Evolutionary conservation across 1,140 invertebrate species (phyloP), one percentile per base, ranked within the genome.

Genomic region (Drosophila leontia): DNA sequence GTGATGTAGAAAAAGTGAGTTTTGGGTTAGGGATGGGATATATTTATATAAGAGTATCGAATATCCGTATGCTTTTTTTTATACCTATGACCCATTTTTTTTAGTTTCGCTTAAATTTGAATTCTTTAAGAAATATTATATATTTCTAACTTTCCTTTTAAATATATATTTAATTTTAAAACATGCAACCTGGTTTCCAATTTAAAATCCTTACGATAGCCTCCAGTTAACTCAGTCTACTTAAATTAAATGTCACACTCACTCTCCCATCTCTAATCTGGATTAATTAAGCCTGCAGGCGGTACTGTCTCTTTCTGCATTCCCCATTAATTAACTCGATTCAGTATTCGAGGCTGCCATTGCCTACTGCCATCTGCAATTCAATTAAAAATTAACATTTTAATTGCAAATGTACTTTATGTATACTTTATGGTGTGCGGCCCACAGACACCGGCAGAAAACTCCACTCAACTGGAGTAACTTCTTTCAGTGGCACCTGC

Each of bases 321-420:
- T 44, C 37, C 34, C 9, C 45, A 44, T 35, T 85, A 90, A 90
- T 88, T 87, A 87, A 87, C 84, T 71, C 63, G 50, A 87, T 83
- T 82, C 64, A 61, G 58, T 75, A 64, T 79, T 58, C 72, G 78
- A 68, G 58, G 37, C 63, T 53, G 67, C 61, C 53, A 56, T 63
- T 86, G 75, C 64, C 61, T 64, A 70, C 76, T 82, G 62, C 50
- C 62, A 48, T 78, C 51, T 57, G 78, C 62, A 84, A 92, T 92
- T 92, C 81, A 91, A 92, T 92, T 92, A 80, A 84, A 84, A 92
- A 92, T 92, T 92, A 87, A 91, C 86, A 92, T 92, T 92, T 91
- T 91, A 91, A 91, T 91, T 91, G 91, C 86, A 91, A 91, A 91
- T 87, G n/a, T 83, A 80, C 87, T 85, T 77, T 65, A 57, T 51